Evolutionary conservation across 1,140 invertebrate genomes (phyloP), one percentile per base, ranked within the genome.

Genomic region (Metaphire vulgaris): DNA sequence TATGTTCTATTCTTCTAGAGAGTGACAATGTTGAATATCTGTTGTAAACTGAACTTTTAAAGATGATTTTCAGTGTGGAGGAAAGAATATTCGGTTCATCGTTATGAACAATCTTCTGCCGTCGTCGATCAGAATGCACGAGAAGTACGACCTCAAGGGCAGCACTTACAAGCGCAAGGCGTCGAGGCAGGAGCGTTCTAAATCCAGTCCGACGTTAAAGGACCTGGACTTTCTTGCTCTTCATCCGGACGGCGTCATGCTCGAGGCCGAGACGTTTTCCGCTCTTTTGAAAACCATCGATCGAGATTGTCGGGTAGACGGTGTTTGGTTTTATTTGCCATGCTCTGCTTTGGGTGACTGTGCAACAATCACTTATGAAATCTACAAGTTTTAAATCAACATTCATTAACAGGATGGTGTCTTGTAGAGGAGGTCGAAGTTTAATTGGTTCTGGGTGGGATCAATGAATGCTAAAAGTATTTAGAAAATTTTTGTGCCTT

Each of bases 31-130:
- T n/a, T n/a, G n/a, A n/a, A n/a, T n/a, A n/a, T 26, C 66, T 67
- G 6, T 26, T 68, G 12, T n/a, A n/a, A n/a, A n/a, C n/a, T n/a
- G n/a, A n/a, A n/a, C n/a, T n/a, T n/a, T n/a, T n/a, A n/a, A 89
- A n/a, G n/a, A n/a, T n/a, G n/a, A n/a, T 31, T n/a, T 6, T 32
- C 80, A 97, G 88, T 98, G 95, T 89, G 97, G 97, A 88, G 96
- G 96, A 83, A 99, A 99, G 90, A 99, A 99, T 88, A 95, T 99
- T 84, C 91, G 98, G 82, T 90, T 99, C 83, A 90, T 95, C 76
- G 95, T 97, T 74, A 99, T 99, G 98, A 99, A 99, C 88, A 99
- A 99, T 89, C 89, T 99, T 81, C 89, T 99, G 83, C 98, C 98
- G 64, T 97, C 95, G 16, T 90, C 90, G n/a, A 92, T 99, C 41